Percentiles rank a stretch among this genome's conserved stretches.
Evolutionary conservation across 2,797 vertebrate genomes (phyloP).

Genomic region (Pampus argenteus): DNA sequence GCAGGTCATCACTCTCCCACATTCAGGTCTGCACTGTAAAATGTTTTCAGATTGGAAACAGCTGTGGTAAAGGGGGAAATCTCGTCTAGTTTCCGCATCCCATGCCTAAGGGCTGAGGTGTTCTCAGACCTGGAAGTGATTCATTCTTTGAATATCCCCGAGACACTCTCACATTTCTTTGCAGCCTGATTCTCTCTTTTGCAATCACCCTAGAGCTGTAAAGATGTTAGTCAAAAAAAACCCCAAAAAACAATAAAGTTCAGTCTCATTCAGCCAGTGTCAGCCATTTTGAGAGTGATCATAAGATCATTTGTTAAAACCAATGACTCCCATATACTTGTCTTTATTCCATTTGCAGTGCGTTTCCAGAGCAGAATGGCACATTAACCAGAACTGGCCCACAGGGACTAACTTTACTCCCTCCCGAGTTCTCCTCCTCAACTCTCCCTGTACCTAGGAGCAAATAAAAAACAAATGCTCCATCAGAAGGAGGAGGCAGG

Average conservation of each 20-base stretch:
- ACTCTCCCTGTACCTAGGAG: constrained; percentile 54
- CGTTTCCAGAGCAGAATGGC: constrained; percentile 83
- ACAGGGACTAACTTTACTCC: constrained; percentile 80
- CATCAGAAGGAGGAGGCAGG: constrained; percentile 79
- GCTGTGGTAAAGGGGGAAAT: constrained; percentile 66
- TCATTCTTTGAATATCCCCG: constrained; percentile 79
- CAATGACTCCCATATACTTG: constrained; percentile 80
- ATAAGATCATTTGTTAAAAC: constrained; percentile 82
- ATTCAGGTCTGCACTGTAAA: constrained; percentile 65
- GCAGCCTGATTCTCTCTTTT: constrained; percentile 32
- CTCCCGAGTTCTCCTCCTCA: constrained; percentile 71
- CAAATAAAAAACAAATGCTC: constrained; percentile 91
- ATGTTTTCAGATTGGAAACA: constrained; percentile 74
- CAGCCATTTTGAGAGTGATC: constrained; percentile 81
- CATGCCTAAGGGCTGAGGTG: constrained; percentile 52
- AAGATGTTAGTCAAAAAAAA: constrained; percentile 62
- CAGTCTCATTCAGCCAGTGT: constrained; percentile 72
- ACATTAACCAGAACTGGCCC: constrained; percentile 88
- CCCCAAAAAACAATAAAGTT: constrained; percentile 70
- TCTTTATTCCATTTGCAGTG: constrained; percentile 84
- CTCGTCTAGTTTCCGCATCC: constrained; percentile 42
- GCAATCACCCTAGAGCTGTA: constrained; percentile 60
- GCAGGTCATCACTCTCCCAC: constrained; percentile 80
- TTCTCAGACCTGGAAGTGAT: constrained; percentile 72
- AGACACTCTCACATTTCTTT: constrained; percentile 62